These are phyloP conservation scores for Dendrolimus houi DNA, from an alignment of 2,888 invertebrate genomes.

Conservation along the genomic window DNA sequence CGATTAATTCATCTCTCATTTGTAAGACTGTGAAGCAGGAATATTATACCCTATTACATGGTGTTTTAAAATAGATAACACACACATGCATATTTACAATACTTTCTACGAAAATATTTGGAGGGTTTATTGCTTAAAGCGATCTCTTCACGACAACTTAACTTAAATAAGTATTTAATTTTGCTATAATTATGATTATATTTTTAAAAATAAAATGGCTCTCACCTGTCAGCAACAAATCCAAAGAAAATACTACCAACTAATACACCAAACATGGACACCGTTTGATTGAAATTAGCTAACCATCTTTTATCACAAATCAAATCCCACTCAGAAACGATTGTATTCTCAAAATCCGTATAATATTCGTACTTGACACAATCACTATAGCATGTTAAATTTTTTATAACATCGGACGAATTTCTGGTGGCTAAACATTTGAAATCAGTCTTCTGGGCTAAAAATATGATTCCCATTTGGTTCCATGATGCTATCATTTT, in stretches of 20 bases:
- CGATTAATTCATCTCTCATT: too few relatives aligned
- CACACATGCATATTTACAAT: too few relatives aligned
- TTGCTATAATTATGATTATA: too few relatives aligned
- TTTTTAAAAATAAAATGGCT: background rate
- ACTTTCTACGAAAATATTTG: too few relatives aligned
- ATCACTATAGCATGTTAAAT: slow-evolving; percentile 58
- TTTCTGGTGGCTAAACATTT: slow-evolving; percentile 45
- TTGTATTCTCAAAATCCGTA: slow-evolving; percentile 79
- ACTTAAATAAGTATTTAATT: too few relatives aligned
- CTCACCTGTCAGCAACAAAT: slow-evolving; percentile 81
- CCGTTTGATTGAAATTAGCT: slow-evolving; percentile 79
- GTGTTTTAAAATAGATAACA: too few relatives aligned
- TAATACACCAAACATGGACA: slow-evolving; percentile 82
- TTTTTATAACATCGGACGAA: slow-evolving; percentile 32
- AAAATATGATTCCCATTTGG: slow-evolving; percentile 80
- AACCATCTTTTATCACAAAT: slow-evolving; percentile 78
- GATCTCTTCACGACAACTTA: too few relatives aligned
- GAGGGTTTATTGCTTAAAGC: too few relatives aligned
- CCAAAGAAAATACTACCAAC: slow-evolving; percentile 82
- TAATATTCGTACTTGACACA: slow-evolving; percentile 75
- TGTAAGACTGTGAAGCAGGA: too few relatives aligned
- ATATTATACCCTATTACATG: too few relatives aligned
- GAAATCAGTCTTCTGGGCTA: slow-evolving; percentile 77
- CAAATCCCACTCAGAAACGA: slow-evolving; percentile 82
- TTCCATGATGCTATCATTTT: slow-evolving; percentile 84